These are phyloP conservation scores for Rapana venosa DNA, from an alignment of 2,888 invertebrate genomes.

Conservation along the genomic window DNA sequence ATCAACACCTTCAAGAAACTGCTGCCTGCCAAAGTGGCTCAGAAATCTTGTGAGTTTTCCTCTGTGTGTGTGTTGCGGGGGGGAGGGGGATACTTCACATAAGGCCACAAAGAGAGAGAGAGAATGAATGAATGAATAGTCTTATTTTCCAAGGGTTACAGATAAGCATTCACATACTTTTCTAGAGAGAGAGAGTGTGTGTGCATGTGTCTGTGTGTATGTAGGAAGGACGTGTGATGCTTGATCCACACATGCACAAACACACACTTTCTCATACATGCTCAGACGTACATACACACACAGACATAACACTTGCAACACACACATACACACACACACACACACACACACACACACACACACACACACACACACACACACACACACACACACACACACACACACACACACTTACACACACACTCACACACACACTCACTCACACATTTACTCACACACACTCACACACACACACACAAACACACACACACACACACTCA, in stretches of 20 bases:
- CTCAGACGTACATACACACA: background rate
- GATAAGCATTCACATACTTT: no score
- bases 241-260: background rate
- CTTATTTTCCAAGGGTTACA: no score
- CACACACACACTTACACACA: no score
- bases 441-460: no score
- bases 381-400: background rate
- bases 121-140: no score
- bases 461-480: no score
- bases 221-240: background rate
- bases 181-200: no score
- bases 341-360: constrained; percentile 11
- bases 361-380: constrained; percentile 7
- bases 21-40: constrained; percentile 70
- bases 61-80: constrained; percentile 10
- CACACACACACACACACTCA: no score
- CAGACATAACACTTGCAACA: background rate
- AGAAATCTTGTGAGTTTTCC: constrained; percentile 67
- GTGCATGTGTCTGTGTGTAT: no score
- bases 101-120: no score
- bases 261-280: background rate
- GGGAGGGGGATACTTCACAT: no score
- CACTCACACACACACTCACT: no score
- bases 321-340: background rate
- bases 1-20: constrained; percentile 72